A percentile compares a stretch with the other conserved stretches of the same genome.
These are phyloP conservation scores for Rachycentron canadum DNA, from an alignment of 2,797 vertebrate species.

Conservation along the genomic window DNA sequence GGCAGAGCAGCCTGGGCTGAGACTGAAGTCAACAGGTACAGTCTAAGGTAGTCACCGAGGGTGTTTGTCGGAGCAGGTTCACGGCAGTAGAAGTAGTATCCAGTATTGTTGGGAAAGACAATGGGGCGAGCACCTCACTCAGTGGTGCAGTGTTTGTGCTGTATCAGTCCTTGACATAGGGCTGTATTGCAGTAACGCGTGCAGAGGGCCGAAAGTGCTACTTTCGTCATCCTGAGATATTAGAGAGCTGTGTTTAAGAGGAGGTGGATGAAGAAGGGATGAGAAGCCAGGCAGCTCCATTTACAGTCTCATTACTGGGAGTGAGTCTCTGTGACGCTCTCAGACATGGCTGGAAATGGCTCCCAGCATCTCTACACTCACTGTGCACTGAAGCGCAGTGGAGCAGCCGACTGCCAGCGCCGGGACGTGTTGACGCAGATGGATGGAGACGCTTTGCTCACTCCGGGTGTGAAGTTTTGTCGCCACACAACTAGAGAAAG, in stretches of 20 bases:
- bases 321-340: conserved; percentile 41
- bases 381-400: conserved; percentile 41
- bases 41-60: too few species aligned
- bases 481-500: conserved; percentile 23
- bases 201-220: conserved; percentile 9
- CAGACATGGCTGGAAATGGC: conserved; percentile 57
- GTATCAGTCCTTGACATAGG: conserved; percentile 20
- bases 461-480: conserved; percentile 25
- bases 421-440: conserved; percentile 31
- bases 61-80: too few species aligned
- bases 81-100: neutral
- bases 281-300: conserved; percentile 44
- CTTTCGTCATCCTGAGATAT: conserved; percentile 40
- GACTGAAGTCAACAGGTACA: too few species aligned
- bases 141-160: conserved; percentile 18
- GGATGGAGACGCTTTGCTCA: conserved; percentile 34
- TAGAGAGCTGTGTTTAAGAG: conserved; percentile 44
- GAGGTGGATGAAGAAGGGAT: conserved; percentile 27
- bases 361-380: conserved; percentile 40
- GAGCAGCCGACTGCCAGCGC: conserved; percentile 29
- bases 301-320: conserved; percentile 66
- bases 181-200: conserved; percentile 7
- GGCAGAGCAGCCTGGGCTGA: too few species aligned
- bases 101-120: neutral
- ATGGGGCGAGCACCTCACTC: neutral